A percentile compares a stretch with the other conserved stretches of the same genome.
Evolutionary conservation across 1,140 invertebrate genomes (phyloP).

Genomic region (Coenobita brevimanus): DNA sequence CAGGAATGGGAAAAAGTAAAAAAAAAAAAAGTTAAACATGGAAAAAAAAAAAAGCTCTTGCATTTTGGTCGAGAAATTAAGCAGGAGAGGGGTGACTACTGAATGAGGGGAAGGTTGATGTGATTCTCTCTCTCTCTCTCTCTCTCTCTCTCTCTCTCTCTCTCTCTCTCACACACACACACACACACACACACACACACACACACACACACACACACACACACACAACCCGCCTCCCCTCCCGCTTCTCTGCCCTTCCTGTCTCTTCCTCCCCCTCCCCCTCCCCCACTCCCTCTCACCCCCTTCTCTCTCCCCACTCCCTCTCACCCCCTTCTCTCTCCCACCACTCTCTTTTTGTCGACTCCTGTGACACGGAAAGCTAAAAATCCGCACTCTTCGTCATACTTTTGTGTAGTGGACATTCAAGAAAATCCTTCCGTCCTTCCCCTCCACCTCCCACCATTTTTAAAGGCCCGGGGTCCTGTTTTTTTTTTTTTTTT

Average conservation of each 20-base stretch:
- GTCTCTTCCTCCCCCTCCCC: background rate
- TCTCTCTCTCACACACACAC: too few relatives aligned
- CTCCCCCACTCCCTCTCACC: background rate
- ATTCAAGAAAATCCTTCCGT: conserved; percentile 56
- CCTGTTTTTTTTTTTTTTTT: too few relatives aligned
- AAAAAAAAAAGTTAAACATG: background rate
- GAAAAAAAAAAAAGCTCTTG: background rate
- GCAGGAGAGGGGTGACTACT: too few relatives aligned
- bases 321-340: conserved; percentile 30
- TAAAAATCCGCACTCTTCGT: conserved; percentile 45
- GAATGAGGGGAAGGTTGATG: too few relatives aligned
- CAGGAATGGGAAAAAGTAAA: too few relatives aligned
- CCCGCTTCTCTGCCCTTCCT: too few relatives aligned
- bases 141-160: background rate
- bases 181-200: too few relatives aligned
- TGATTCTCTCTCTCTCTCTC: background rate
- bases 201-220: conserved; percentile 12
- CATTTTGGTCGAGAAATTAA: too few relatives aligned
- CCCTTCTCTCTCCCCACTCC: background rate
- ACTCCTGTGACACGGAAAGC: conserved; percentile 25
- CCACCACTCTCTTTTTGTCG: conserved; percentile 38
- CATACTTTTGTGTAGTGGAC: conserved; percentile 61
- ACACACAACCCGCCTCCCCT: background rate
- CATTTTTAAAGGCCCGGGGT: too few relatives aligned
- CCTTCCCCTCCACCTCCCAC: conserved; percentile 41